Conservation (phyloP, 37 sponge, comb jelly and placozoan species). For the Beroe forskalii region DNA sequence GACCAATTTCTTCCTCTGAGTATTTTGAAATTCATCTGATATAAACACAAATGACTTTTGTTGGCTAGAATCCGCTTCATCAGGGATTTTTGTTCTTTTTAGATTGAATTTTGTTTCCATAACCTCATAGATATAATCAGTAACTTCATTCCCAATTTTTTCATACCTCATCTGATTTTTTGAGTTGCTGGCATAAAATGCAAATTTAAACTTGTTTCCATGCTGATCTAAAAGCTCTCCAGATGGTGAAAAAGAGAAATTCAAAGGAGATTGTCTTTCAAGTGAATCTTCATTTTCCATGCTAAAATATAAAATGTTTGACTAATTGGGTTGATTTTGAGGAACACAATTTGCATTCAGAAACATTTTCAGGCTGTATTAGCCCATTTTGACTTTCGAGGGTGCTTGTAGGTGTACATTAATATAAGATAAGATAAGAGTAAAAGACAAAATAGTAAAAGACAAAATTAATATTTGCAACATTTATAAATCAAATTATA, state of each 20-base stretch:
- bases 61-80: background rate
- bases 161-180: slow-evolving; percentile 36
- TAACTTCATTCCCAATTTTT: slow-evolving; percentile 30
- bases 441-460: too few relatives aligned
- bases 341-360: too few relatives aligned
- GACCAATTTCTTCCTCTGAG: background rate
- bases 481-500: too few relatives aligned
- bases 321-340: too few relatives aligned
- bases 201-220: slow-evolving; percentile 21
- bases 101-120: background rate
- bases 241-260: background rate
- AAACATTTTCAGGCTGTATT: too few relatives aligned
- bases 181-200: background rate
- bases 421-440: too few relatives aligned
- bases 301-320: too few relatives aligned
- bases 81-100: background rate
- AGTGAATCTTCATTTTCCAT: too few relatives aligned
- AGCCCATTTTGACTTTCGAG: too few relatives aligned
- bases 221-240: slow-evolving; percentile 4
- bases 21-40: background rate
- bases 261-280: too few relatives aligned
- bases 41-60: slow-evolving; percentile 42
- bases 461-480: too few relatives aligned
- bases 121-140: background rate
- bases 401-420: too few relatives aligned